Evolutionary conservation across 2,113 vertebrate genomes (phyloP).

Genomic region (Pitta sordida): DNA sequence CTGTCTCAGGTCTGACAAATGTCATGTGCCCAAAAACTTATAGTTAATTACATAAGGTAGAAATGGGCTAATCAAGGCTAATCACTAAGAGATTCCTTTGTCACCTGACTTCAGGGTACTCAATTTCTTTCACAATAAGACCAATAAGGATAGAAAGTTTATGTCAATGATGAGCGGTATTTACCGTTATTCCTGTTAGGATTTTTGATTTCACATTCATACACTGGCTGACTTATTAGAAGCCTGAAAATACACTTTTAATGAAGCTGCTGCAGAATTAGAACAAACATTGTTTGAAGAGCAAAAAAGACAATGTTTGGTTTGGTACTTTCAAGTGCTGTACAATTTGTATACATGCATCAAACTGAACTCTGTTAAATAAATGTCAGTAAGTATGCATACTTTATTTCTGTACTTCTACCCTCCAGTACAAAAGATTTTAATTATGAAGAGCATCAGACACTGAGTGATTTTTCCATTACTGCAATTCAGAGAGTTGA

Average conservation of each 20-base stretch:
- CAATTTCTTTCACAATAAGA: not conserved
- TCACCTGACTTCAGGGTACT: not conserved
- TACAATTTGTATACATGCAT: slow-evolving; percentile 3
- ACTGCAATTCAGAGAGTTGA: slow-evolving; percentile 20
- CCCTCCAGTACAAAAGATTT: not conserved
- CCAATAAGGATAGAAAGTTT: not conserved
- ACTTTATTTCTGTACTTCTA: slow-evolving; percentile 11
- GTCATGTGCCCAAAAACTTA: not conserved
- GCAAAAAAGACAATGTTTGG: not conserved
- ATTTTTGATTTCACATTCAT: not conserved
- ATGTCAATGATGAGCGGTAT: not conserved
- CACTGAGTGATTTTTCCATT: slow-evolving; percentile 49
- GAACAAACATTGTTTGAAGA: slow-evolving; percentile 50
- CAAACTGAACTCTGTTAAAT: slow-evolving; percentile 34
- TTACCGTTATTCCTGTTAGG: not conserved
- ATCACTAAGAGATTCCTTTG: not conserved
- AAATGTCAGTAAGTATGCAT: not conserved
- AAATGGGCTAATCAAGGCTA: not conserved
- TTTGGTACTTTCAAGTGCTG: slow-evolving; percentile 27
- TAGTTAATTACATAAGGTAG: not conserved
- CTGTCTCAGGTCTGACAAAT: not conserved
- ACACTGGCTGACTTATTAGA: not conserved
- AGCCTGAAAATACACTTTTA: not conserved
- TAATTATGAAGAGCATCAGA: slow-evolving; percentile 33
- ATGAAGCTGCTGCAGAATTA: not conserved